Evolutionary conservation across 2,797 vertebrate species (phyloP).

Genomic region (Hapalemur alaotrensis): DNA sequence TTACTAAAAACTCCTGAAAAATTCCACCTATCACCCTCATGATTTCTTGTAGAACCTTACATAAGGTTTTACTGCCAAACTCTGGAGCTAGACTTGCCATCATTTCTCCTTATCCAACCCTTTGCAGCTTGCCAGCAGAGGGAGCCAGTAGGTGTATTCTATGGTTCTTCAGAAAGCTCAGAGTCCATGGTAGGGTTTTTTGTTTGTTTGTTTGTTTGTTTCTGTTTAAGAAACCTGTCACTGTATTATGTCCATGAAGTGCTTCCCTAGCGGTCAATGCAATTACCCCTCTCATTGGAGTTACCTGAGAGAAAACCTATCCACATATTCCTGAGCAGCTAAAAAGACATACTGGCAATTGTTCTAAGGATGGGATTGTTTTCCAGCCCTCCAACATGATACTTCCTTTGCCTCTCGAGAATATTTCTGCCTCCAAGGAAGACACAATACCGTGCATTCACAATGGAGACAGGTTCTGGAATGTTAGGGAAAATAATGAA

Average conservation of each 20-base stretch:
- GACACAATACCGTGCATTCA: neutral
- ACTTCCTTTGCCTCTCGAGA: neutral
- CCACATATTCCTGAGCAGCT: neutral
- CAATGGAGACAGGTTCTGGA: neutral
- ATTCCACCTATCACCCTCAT: neutral
- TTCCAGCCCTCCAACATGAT: neutral
- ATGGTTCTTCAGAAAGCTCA: neutral
- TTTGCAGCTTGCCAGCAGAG: neutral
- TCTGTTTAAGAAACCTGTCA: neutral
- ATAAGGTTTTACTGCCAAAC: neutral
- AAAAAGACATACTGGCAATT: neutral
- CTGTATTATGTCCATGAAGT: neutral
- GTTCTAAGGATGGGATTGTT: neutral
- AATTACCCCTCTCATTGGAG: neutral
- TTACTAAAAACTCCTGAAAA: slow-evolving; percentile 24
- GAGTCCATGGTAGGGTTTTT: neutral
- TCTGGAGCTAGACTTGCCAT: neutral
- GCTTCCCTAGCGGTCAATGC: neutral
- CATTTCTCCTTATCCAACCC: neutral
- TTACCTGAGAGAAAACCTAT: neutral
- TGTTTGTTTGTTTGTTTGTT: neutral
- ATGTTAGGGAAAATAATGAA: neutral
- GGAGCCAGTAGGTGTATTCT: neutral
- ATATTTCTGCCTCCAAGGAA: neutral
- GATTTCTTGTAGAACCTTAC: neutral